These are phyloP conservation scores for Hirtodrosophila duncani DNA, from an alignment of 2,888 invertebrate species.

Conservation along the genomic window DNA sequence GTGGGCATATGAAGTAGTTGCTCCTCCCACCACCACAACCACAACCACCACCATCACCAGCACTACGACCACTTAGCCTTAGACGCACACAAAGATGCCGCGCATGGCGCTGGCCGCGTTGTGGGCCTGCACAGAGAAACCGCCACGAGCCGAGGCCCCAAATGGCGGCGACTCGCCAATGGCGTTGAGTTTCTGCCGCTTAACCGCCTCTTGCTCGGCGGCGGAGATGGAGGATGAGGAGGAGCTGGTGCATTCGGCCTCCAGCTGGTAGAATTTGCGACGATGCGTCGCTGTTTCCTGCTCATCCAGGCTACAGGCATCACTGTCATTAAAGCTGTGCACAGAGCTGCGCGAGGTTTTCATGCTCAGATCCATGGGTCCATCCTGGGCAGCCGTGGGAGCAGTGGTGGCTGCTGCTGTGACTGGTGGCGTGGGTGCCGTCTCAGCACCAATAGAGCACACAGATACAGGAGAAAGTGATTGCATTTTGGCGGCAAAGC, in stretches of 20 bases:
- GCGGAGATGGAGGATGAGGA: slow-evolving; percentile 33
- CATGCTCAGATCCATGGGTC: slow-evolving; percentile 89
- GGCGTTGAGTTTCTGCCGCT: slow-evolving; percentile 67
- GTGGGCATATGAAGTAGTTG: slow-evolving; percentile 5
- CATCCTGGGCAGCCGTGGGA: slow-evolving; percentile 81
- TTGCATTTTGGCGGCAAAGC: slow-evolving; percentile 72
- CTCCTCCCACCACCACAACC: slow-evolving; percentile 43
- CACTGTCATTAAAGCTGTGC: slow-evolving; percentile 71
- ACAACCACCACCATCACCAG: slow-evolving; percentile 11
- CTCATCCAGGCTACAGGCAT: slow-evolving; percentile 57
- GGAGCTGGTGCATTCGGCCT: slow-evolving; percentile 48
- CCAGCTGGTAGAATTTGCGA: slow-evolving; percentile 72
- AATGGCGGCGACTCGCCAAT: slow-evolving; percentile 38
- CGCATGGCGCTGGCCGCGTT: slow-evolving; percentile 71
- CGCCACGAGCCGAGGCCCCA: slow-evolving; percentile 31
- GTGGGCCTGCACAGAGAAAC: slow-evolving; percentile 60
- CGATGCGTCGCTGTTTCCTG: slow-evolving; percentile 62
- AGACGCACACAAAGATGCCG: slow-evolving; percentile 74
- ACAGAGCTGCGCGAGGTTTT: slow-evolving; percentile 79
- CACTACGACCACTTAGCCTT: slow-evolving; percentile 12
- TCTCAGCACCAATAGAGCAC: slow-evolving; percentile 67
- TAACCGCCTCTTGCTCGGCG: slow-evolving; percentile 45
- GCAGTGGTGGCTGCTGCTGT: slow-evolving; percentile 22
- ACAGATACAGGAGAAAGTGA: slow-evolving; percentile 75
- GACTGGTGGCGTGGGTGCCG: slow-evolving; percentile 37